Conservation (phyloP, 2,888 invertebrate genomes). For the Xanthorhoe spadicearia region DNA sequence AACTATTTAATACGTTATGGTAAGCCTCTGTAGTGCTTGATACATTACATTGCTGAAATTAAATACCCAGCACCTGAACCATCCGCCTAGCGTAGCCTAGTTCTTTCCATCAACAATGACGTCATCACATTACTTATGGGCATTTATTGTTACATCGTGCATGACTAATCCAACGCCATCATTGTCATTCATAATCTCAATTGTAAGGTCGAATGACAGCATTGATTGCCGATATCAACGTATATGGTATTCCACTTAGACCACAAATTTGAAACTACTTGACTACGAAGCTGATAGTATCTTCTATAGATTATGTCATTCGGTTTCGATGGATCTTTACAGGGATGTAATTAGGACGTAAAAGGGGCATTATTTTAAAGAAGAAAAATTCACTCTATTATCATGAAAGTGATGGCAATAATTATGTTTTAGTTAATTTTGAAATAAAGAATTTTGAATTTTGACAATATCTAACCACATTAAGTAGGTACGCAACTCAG, state of each 20-base stretch:
- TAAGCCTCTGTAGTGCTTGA: too few relatives aligned
- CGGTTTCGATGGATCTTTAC: conserved; percentile 1
- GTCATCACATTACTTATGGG: background rate
- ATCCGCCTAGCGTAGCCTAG: too few relatives aligned
- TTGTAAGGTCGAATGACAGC: conserved; percentile 26
- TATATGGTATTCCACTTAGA: conserved; percentile 9
- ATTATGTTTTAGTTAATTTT: too few relatives aligned
- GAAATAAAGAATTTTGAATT: too few relatives aligned
- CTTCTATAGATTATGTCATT: conserved; percentile 20
- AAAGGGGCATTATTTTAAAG: too few relatives aligned
- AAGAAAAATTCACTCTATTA: too few relatives aligned
- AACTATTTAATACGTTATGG: too few relatives aligned
- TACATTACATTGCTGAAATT: too few relatives aligned
- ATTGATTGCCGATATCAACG: conserved; percentile 13
- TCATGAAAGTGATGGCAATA: too few relatives aligned
- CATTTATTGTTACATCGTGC: background rate
- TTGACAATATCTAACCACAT: too few relatives aligned
- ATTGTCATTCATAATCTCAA: conserved; percentile 6
- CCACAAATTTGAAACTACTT: background rate
- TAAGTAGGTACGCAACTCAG: too few relatives aligned
- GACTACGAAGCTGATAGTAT: conserved; percentile 6
- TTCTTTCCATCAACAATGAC: background rate
- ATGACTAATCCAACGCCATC: conserved; percentile 6
- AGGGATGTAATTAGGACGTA: conserved; percentile 7
- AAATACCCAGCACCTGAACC: too few relatives aligned